Conservation (phyloP, 1,140 invertebrate genomes). For the Aphidius gifuensis region DNA sequence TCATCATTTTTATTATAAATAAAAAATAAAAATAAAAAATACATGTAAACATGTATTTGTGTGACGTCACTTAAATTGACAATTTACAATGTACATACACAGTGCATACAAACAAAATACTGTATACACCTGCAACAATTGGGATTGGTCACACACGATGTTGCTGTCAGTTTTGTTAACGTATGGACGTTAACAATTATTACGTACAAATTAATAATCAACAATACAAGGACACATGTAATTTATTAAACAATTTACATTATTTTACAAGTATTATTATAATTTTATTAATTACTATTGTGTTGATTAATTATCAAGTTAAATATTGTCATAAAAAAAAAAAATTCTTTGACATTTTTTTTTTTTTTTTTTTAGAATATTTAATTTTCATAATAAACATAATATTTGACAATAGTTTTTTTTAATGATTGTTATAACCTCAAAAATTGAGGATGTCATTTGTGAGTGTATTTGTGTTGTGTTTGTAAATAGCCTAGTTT, state of each 20-base stretch:
- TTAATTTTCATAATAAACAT: background rate
- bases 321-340: no score
- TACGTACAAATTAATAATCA: constrained; percentile 15
- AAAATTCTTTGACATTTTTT: no score
- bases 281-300: background rate
- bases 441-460: no score
- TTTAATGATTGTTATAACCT: no score
- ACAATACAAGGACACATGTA: constrained; percentile 23
- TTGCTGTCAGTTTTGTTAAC: constrained; percentile 23
- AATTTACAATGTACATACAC: constrained; percentile 12
- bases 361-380: no score
- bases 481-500: no score
- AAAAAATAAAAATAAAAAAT: background rate
- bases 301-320: background rate
- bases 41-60: background rate
- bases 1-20: background rate
- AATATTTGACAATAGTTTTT: no score
- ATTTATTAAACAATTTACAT: constrained; percentile 14
- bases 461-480: no score
- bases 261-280: background rate
- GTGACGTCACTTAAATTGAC: background rate
- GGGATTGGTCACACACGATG: constrained; percentile 6
- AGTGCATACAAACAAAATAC: constrained; percentile 13
- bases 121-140: constrained; percentile 16
- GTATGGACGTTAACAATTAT: constrained; percentile 23